A percentile compares a stretch with the other conserved stretches of the same genome.
phyloP scores from a whole-genome alignment of 2,113 vertebrate genomes.

The Menura novaehollandiae region DNA sequence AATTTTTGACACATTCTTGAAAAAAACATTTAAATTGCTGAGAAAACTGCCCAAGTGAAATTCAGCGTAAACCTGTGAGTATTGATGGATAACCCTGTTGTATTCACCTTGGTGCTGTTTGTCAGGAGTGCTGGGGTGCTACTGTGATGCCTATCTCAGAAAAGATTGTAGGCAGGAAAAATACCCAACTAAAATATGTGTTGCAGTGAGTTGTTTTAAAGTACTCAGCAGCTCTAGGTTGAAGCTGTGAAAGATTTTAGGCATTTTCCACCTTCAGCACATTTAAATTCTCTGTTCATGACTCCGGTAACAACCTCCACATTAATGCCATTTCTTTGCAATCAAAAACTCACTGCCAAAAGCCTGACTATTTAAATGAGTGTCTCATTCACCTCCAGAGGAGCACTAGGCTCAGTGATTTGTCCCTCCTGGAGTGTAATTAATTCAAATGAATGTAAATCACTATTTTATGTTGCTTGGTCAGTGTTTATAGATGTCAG shows the following conservation, averaged over 20 bases:
- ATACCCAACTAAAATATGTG: not conserved
- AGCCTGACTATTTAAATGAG: not conserved
- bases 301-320: not conserved
- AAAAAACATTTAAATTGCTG: not conserved
- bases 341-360: not conserved
- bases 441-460: not conserved
- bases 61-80: not conserved
- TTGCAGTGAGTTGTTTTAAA: not conserved
- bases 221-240: not conserved
- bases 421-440: not conserved
- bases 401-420: not conserved
- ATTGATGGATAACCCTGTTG: not conserved
- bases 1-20: not conserved
- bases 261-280: not conserved
- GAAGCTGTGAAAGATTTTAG: not conserved
- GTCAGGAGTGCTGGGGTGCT: not conserved
- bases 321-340: not conserved
- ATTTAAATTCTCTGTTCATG: not conserved
- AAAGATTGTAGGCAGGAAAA: not conserved
- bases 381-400: not conserved
- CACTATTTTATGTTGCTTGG: not conserved
- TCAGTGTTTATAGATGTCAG: not conserved
- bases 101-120: not conserved
- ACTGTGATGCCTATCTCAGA: not conserved
- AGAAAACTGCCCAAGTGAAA: not conserved